Evolutionary conservation across 1,140 invertebrate species (phyloP).

Genomic region (Samia ricini): DNA sequence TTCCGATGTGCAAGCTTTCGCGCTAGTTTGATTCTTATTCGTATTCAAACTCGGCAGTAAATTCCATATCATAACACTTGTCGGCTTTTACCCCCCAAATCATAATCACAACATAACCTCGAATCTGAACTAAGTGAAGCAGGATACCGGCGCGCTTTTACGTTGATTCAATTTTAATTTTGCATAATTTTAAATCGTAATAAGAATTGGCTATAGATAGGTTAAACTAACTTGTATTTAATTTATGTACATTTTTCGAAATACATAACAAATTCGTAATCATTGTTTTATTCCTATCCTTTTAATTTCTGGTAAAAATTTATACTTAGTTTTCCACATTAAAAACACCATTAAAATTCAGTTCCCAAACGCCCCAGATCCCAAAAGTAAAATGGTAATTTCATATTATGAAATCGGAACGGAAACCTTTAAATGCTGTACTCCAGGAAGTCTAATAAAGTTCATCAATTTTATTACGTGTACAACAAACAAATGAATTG

Average conservation of each 20-base stretch:
- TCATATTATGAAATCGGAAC: neutral
- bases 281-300: slow-evolving; percentile 71
- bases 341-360: neutral
- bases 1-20: slow-evolving; percentile 30
- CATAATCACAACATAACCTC: slow-evolving; percentile 76
- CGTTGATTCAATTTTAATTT: slow-evolving; percentile 18
- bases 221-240: slow-evolving; percentile 38
- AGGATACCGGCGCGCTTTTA: slow-evolving; percentile 50
- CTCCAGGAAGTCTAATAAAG: slow-evolving; percentile 28
- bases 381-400: neutral
- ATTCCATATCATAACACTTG: slow-evolving; percentile 33
- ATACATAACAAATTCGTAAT: slow-evolving; percentile 52
- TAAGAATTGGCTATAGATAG: slow-evolving; percentile 53
- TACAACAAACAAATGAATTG: slow-evolving; percentile 42
- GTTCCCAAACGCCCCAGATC: neutral
- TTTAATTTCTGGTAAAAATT: slow-evolving; percentile 6
- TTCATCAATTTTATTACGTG: slow-evolving; percentile 31
- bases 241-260: slow-evolving; percentile 41
- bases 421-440: slow-evolving; percentile 9
- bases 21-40: slow-evolving; percentile 54
- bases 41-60: slow-evolving; percentile 40
- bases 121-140: slow-evolving; percentile 57
- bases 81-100: slow-evolving; percentile 61
- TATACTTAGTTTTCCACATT: neutral
- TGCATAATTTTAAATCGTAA: slow-evolving; percentile 28